A percentile compares a stretch with the other conserved stretches of the same genome.
Evolutionary conservation across 2,113 vertebrate species (phyloP).

Genomic region (Chlamydotis undulata): DNA sequence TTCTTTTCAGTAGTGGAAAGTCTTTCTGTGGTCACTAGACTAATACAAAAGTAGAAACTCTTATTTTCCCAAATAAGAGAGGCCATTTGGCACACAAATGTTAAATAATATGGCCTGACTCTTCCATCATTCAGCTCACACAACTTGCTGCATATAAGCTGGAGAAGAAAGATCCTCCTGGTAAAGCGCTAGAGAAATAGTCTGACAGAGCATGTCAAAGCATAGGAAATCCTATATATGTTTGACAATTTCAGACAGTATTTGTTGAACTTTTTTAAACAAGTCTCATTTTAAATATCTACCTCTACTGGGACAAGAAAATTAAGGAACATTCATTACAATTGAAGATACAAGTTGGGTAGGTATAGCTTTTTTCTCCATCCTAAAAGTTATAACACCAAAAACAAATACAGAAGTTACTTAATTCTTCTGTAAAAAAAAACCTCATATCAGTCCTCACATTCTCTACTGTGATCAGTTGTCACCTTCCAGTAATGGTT

Average conservation of each 20-base stretch:
- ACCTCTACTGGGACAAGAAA: not conserved
- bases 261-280: not conserved
- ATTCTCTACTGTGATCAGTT: not conserved
- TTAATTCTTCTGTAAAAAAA: not conserved
- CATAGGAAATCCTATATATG: not conserved
- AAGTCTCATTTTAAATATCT: constrained; percentile 1
- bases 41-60: not conserved
- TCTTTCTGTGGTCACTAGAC: not conserved
- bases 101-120: not conserved
- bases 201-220: constrained; percentile 19
- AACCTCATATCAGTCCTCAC: not conserved
- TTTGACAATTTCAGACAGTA: not conserved
- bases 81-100: constrained; percentile 21
- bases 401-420: not conserved
- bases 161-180: constrained; percentile 12
- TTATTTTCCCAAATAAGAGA: not conserved
- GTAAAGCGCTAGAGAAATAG: constrained; percentile 9
- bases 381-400: not conserved
- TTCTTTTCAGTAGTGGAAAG: not conserved
- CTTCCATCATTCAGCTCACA: constrained; percentile 14
- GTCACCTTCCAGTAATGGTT: not conserved
- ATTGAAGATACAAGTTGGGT: not conserved
- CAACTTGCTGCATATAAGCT: not conserved
- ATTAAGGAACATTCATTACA: not conserved
- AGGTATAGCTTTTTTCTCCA: not conserved